Percentiles rank a stretch among this genome's conserved stretches.
phyloP scores from a whole-genome alignment of 2,113 vertebrate species.

The Paramisgurnus dabryanus region DNA sequence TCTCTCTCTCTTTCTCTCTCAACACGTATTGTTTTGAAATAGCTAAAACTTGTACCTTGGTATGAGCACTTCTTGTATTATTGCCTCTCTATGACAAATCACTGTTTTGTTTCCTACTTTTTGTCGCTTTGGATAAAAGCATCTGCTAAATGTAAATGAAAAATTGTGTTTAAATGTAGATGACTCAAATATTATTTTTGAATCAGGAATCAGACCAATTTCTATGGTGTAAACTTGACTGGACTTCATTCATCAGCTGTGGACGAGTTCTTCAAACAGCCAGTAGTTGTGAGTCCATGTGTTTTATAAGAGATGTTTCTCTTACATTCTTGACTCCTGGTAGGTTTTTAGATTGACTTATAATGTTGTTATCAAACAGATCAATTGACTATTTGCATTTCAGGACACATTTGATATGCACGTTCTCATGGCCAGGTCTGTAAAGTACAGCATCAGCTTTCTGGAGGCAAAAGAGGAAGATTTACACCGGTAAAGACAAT shows the following conservation, averaged over 20 bases:
- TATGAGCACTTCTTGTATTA: too few relatives aligned
- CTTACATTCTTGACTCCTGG: background rate
- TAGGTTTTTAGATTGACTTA: background rate
- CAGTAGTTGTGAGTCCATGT: constrained; percentile 69
- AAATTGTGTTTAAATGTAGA: background rate
- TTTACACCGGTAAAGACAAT: constrained; percentile 62
- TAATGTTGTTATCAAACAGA: background rate
- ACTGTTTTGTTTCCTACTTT: too few relatives aligned
- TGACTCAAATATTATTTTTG: background rate
- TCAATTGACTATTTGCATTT: background rate
- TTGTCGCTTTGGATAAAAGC: too few relatives aligned
- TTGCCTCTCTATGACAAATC: too few relatives aligned
- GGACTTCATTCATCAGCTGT: constrained; percentile 69
- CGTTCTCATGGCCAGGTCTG: constrained; percentile 79
- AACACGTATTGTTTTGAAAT: too few relatives aligned
- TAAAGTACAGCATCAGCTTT: constrained; percentile 80
- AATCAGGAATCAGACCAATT: constrained; percentile 77
- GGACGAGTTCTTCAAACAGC: constrained; percentile 79
- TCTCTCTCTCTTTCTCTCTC: too few relatives aligned
- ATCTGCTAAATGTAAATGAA: background rate
- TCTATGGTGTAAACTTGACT: constrained; percentile 77
- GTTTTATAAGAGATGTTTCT: background rate
- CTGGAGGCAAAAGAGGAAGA: constrained; percentile 75
- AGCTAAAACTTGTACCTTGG: too few relatives aligned
- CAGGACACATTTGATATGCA: constrained; percentile 81